phyloP scores from a whole-genome alignment of 2,888 invertebrate genomes.

The Trimorus sp. region DNA sequence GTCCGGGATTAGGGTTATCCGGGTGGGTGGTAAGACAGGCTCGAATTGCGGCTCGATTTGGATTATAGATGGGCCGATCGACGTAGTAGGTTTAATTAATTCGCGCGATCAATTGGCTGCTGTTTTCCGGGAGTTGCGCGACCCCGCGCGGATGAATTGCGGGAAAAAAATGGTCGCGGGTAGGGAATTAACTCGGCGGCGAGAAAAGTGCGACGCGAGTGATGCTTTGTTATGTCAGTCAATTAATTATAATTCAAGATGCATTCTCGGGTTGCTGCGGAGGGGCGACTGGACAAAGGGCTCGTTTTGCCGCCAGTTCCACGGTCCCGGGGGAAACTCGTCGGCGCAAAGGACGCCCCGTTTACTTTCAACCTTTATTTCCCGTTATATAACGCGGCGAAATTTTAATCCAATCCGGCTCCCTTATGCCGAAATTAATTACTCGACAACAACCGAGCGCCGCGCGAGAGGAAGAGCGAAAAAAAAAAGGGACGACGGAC shows the following conservation, averaged over 20 bases:
- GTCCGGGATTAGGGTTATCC: conserved; percentile 35
- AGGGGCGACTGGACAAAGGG: conserved; percentile 63
- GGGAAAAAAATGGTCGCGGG: conserved; percentile 20
- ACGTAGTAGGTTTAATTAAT: conserved; percentile 49
- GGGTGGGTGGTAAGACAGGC: no score
- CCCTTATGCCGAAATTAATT: conserved; percentile 43
- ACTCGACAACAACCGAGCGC: not conserved
- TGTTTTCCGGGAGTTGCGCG: conserved; percentile 36
- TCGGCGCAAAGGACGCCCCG: conserved; percentile 39
- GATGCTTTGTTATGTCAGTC: conserved; percentile 68
- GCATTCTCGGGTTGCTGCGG: conserved; percentile 60
- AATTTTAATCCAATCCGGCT: conserved; percentile 55
- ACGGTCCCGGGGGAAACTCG: conserved; percentile 53
- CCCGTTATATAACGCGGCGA: conserved; percentile 44
- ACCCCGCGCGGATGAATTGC: conserved; percentile 51
- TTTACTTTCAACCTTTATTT: conserved; percentile 58
- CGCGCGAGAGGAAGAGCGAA: no score
- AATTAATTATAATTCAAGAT: conserved; percentile 73
- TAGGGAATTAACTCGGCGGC: conserved; percentile 54
- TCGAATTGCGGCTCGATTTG: no score
- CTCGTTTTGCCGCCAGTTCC: conserved; percentile 55
- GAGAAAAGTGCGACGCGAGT: conserved; percentile 57
- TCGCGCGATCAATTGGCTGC: conserved; percentile 48
- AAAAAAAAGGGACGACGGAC: conserved; percentile 3
- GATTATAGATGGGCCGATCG: conserved; percentile 44